These are phyloP conservation scores for Orientallactaga bullata DNA, from an alignment of 2,113 vertebrate species.

Conservation along the genomic window DNA sequence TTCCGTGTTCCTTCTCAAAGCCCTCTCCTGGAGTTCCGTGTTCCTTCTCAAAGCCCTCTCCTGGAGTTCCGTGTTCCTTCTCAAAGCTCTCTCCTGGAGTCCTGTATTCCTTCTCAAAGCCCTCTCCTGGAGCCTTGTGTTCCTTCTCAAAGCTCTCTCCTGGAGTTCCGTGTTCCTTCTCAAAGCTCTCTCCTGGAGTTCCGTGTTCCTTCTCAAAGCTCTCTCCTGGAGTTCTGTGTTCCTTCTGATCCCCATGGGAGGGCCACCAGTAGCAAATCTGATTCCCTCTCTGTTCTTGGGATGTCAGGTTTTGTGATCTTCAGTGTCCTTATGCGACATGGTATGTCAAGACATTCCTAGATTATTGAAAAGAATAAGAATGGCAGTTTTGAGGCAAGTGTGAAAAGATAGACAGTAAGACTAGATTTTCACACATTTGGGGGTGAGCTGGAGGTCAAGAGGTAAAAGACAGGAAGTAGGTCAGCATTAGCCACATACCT, in stretches of 20 bases:
- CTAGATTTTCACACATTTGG: neutral
- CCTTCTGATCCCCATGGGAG: neutral
- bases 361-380: neutral
- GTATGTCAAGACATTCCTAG: neutral
- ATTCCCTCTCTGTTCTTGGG: neutral
- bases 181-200: too few relatives aligned
- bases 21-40: too few relatives aligned
- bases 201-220: neutral
- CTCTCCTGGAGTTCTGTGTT: neutral
- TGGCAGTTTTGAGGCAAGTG: neutral
- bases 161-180: too few relatives aligned
- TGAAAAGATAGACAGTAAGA: neutral
- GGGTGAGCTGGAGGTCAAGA: neutral
- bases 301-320: neutral
- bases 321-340: neutral
- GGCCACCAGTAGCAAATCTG: neutral
- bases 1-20: too few relatives aligned
- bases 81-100: too few relatives aligned
- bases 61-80: too few relatives aligned
- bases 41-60: too few relatives aligned
- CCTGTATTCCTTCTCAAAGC: too few relatives aligned
- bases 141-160: too few relatives aligned
- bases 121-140: too few relatives aligned
- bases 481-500: fast-evolving
- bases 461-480: neutral